These are phyloP conservation scores for Atherix ibis DNA, from an alignment of 2,888 invertebrate genomes.

Conservation along the genomic window DNA sequence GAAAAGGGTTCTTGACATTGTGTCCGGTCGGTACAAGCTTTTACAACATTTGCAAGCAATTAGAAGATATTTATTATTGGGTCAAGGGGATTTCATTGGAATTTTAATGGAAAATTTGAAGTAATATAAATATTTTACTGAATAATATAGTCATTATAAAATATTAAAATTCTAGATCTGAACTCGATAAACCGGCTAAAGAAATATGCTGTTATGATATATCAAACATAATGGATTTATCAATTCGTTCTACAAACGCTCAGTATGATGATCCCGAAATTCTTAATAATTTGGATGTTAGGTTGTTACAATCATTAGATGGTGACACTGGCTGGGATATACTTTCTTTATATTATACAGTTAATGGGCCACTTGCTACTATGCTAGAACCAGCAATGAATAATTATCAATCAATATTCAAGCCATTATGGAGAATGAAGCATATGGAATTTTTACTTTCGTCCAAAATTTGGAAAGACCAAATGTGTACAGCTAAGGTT, in stretches of 20 bases:
- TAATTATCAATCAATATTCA: slow-evolving; percentile 28
- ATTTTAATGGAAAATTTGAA: slow-evolving; percentile 83
- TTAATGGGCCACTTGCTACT: slow-evolving; percentile 30
- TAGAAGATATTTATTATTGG: slow-evolving; percentile 75
- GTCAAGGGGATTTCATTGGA: slow-evolving; percentile 92
- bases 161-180: slow-evolving; percentile 43
- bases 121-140: slow-evolving; percentile 32
- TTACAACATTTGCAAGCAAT: slow-evolving; percentile 84
- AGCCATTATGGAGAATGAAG: slow-evolving; percentile 31
- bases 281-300: slow-evolving; percentile 70
- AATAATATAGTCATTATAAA: not conserved
- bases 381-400: slow-evolving; percentile 31
- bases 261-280: slow-evolving; percentile 88
- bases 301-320: slow-evolving; percentile 37
- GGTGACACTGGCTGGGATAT: slow-evolving; percentile 33
- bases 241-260: slow-evolving; percentile 81
- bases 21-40: slow-evolving; percentile 75
- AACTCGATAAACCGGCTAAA: slow-evolving; percentile 72
- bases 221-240: slow-evolving; percentile 67
- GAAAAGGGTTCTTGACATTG: slow-evolving; percentile 65
- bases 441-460: slow-evolving; percentile 32
- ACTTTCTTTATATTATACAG: slow-evolving; percentile 28
- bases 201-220: slow-evolving; percentile 79
- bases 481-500: slow-evolving; percentile 32
- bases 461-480: slow-evolving; percentile 31